phyloP scores from a whole-genome alignment of 2,888 invertebrate genomes.

The Plagiodera versicolora region DNA sequence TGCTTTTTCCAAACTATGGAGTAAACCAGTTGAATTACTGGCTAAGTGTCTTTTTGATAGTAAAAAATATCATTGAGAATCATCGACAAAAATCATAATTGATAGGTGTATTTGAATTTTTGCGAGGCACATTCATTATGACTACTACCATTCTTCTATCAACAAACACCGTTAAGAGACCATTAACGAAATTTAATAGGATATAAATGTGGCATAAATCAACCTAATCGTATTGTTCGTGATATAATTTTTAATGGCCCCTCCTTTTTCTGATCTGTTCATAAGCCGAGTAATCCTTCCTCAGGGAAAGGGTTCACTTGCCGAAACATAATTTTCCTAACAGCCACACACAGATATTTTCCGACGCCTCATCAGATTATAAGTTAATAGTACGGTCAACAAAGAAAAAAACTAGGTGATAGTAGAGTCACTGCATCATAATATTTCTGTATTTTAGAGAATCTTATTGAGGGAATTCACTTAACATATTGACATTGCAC shows the following conservation, averaged over 20 bases:
- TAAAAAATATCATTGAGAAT: no score
- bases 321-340: slow-evolving; percentile 35
- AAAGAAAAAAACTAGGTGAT: not conserved
- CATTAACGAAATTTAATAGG: slow-evolving; percentile 28
- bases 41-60: no score
- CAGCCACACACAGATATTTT: slow-evolving; percentile 35
- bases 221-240: slow-evolving; percentile 37
- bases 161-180: slow-evolving; percentile 25
- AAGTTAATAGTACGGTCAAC: slow-evolving; percentile 18
- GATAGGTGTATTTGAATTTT: not conserved
- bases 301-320: slow-evolving; percentile 39
- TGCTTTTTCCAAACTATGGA: no score
- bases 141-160: slow-evolving; percentile 1
- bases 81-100: no score
- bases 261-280: slow-evolving; percentile 35
- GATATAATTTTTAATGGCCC: slow-evolving; percentile 34
- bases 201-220: slow-evolving; percentile 44
- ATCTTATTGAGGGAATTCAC: no score
- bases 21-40: no score
- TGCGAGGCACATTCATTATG: not conserved
- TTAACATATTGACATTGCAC: no score
- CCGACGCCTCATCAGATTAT: not conserved
- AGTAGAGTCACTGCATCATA: no score
- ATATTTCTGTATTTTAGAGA: no score
- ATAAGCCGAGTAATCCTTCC: slow-evolving; percentile 27